These are phyloP conservation scores for Bombus polaris DNA, from an alignment of 1,140 invertebrate species.

Conservation along the genomic window DNA sequence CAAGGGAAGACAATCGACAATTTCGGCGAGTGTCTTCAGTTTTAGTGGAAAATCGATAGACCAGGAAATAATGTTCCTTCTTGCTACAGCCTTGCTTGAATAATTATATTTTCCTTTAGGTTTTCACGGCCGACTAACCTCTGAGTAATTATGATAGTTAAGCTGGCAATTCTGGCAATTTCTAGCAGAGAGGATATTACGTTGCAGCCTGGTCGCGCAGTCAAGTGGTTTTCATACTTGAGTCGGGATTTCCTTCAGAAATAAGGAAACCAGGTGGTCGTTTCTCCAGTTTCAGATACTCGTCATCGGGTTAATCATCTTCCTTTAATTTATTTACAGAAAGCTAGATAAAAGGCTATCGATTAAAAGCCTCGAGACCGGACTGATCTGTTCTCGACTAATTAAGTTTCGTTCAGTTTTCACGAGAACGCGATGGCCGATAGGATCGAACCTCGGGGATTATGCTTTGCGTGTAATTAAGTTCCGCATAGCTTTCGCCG, in stretches of 20 bases:
- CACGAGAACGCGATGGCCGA: neutral
- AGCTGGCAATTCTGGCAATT: constrained; percentile 8
- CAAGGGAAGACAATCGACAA: neutral
- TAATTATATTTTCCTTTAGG: constrained; percentile 19
- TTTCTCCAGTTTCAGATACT: neutral
- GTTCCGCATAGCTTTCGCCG: neutral
- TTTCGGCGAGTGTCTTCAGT: neutral
- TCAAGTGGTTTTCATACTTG: neutral
- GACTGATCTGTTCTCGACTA: constrained; percentile 16
- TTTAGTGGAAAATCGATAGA: constrained; percentile 4
- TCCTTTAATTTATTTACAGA: constrained; percentile 5
- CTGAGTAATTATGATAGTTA: constrained; percentile 11
- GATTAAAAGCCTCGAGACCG: neutral
- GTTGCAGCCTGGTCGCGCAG: neutral
- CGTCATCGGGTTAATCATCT: too few relatives aligned
- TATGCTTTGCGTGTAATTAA: constrained; percentile 6
- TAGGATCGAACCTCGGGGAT: neutral
- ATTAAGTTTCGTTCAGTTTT: constrained; percentile 29
- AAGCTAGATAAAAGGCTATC: neutral
- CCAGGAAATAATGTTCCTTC: neutral
- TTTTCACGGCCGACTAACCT: constrained; percentile 2
- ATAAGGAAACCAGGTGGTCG: neutral
- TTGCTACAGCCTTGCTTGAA: neutral
- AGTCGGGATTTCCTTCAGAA: neutral
- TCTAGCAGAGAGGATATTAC: neutral